These are phyloP conservation scores for Muntiacus reevesi DNA, from an alignment of 2,113 vertebrate genomes.

Conservation along the genomic window DNA sequence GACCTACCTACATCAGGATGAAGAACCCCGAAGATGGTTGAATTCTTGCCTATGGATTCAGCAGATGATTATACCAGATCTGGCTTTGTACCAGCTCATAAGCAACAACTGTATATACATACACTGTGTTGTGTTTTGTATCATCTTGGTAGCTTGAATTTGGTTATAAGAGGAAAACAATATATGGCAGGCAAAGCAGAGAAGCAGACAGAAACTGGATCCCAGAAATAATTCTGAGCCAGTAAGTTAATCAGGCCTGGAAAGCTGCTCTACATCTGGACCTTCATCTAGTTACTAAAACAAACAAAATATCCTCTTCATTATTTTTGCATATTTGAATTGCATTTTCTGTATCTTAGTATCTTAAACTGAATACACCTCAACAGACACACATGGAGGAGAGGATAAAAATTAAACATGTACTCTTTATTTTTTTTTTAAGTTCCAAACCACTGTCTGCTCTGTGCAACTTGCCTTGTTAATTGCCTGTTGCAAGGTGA, in stretches of 20 bases:
- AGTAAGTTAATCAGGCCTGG: background rate
- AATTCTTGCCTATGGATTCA: background rate
- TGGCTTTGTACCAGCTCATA: background rate
- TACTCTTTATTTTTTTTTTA: background rate
- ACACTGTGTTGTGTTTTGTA: background rate
- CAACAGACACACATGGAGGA: background rate
- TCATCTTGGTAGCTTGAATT: background rate
- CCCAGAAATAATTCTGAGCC: background rate
- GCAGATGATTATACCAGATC: background rate
- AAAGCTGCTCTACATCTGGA: background rate
- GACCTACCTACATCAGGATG: background rate
- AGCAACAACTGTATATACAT: background rate
- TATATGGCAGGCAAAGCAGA: background rate
- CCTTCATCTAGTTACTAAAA: background rate
- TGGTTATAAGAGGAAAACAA: background rate
- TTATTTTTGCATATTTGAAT: background rate
- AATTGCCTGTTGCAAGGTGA: background rate
- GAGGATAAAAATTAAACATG: background rate
- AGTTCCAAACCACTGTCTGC: background rate
- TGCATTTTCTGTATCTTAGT: background rate
- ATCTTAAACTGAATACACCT: background rate
- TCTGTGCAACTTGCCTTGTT: background rate
- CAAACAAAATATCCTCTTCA: background rate
- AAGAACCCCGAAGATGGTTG: background rate
- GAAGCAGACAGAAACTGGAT: background rate